Conservation (phyloP, 1,140 invertebrate genomes). For the Dryas iulia region DNA sequence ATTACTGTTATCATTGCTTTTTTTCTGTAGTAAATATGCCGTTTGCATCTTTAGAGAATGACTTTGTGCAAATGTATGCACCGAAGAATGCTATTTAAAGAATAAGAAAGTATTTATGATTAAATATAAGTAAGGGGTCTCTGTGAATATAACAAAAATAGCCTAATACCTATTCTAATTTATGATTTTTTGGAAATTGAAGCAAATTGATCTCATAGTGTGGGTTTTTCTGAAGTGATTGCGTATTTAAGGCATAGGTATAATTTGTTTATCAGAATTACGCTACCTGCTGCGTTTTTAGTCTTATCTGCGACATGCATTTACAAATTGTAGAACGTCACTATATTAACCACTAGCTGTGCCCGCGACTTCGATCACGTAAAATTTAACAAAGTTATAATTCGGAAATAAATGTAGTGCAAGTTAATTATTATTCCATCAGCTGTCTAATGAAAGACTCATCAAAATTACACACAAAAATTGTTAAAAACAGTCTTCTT, state of each 20-base stretch:
- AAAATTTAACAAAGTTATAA: no score
- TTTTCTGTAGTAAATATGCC: not conserved
- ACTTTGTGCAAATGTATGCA: not conserved
- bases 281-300: not conserved
- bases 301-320: no score
- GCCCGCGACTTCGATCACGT: no score
- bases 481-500: no score
- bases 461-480: no score
- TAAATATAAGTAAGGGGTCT: no score
- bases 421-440: no score
- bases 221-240: not conserved
- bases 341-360: no score
- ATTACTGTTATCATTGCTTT: slow-evolving; percentile 29
- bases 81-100: not conserved
- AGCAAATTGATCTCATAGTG: not conserved
- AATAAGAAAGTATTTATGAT: no score
- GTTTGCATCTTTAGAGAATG: not conserved
- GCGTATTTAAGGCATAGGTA: not conserved
- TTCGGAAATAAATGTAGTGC: no score
- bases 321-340: not conserved
- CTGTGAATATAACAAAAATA: not conserved
- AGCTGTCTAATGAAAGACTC: no score
- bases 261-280: not conserved
- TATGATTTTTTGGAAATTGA: not conserved
- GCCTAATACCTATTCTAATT: not conserved